phyloP scores from a whole-genome alignment of 92 coral and sea anemone genomes.

The Scolanthus callimorphus region DNA sequence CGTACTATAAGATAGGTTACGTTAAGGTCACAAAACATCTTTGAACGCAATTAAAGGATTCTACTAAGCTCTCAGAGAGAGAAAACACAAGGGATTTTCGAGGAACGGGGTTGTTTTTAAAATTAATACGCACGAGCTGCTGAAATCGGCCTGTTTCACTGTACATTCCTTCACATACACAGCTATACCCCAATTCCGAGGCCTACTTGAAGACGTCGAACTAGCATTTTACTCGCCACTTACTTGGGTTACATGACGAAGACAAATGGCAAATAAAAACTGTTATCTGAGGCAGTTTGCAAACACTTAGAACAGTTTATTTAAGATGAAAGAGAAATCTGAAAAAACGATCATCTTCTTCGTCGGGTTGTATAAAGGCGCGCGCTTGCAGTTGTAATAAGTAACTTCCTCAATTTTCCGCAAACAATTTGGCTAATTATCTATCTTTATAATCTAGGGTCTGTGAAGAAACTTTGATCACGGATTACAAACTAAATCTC shows the following conservation, averaged over 20 bases:
- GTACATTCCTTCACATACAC: not conserved
- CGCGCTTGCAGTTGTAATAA: no score
- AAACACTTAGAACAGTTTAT: not conserved
- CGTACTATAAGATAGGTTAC: not conserved
- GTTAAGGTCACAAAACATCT: not conserved
- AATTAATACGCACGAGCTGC: not conserved
- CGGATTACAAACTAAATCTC: no score
- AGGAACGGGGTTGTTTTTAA: not conserved
- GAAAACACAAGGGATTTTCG: not conserved
- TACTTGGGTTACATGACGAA: not conserved
- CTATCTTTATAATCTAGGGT: no score
- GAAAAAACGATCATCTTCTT: not conserved
- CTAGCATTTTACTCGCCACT: not conserved
- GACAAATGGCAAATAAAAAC: not conserved
- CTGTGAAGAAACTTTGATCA: not conserved
- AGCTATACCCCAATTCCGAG: no score
- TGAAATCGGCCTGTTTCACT: not conserved
- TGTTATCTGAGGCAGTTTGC: not conserved
- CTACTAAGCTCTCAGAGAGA: not conserved
- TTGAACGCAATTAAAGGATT: not conserved
- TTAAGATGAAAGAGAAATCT: not conserved
- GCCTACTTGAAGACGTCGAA: no score
- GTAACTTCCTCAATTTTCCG: no score
- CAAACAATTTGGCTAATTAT: no score
- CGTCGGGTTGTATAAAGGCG: no score